These are phyloP conservation scores for Eupithecia pulchellata DNA, from an alignment of 2,888 invertebrate species.

Conservation along the genomic window DNA sequence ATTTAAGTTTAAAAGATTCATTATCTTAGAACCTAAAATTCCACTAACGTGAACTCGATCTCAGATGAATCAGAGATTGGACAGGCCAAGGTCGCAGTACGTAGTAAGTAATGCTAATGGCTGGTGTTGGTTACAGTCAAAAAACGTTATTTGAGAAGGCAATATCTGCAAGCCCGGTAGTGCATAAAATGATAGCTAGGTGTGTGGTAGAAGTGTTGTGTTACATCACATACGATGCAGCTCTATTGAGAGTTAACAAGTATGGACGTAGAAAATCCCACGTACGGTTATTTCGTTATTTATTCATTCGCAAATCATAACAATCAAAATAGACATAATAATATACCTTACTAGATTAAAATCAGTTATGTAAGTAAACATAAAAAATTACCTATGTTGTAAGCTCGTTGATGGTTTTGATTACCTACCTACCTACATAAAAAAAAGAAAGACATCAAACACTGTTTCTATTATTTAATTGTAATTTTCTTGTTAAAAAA, in stretches of 20 bases:
- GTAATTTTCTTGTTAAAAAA: too few species aligned
- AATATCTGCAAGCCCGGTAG: constrained; percentile 8
- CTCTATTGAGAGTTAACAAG: constrained; percentile 50
- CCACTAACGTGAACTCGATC: constrained; percentile 55
- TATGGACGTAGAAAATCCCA: constrained; percentile 46
- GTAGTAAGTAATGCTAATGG: constrained; percentile 46
- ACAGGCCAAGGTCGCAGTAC: constrained; percentile 61
- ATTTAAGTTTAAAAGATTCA: too few species aligned
- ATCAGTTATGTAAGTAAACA: too few species aligned
- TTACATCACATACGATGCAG: constrained; percentile 62
- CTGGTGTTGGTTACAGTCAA: constrained; percentile 47
- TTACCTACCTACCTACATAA: too few species aligned
- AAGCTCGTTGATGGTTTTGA: too few species aligned
- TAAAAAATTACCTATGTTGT: too few species aligned
- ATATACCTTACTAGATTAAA: too few species aligned
- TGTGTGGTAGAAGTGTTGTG: constrained; percentile 63
- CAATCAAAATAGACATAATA: too few species aligned
- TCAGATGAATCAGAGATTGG: constrained; percentile 64
- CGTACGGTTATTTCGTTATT: constrained; percentile 52
- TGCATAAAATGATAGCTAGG: constrained; percentile 56
- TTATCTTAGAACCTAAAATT: constrained; percentile 41
- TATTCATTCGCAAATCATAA: too few species aligned
- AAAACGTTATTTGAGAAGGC: constrained; percentile 23
- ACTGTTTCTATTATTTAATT: too few species aligned
- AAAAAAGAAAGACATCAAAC: too few species aligned